These are phyloP conservation scores for Sycophaga agraensis DNA, from an alignment of 1,140 invertebrate species.

Conservation along the genomic window DNA sequence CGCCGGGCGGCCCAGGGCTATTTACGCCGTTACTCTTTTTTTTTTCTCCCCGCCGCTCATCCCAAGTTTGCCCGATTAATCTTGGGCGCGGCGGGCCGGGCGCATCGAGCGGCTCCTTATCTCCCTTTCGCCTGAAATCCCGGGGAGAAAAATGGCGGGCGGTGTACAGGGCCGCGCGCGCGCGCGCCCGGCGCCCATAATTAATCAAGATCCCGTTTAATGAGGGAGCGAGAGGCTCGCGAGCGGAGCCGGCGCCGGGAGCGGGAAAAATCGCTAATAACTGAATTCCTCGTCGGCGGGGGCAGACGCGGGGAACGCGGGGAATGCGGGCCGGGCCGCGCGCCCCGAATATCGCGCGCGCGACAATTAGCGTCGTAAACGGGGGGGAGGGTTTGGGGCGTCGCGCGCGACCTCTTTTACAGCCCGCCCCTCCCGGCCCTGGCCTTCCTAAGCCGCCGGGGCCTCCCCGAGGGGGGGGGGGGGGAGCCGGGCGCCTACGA, in stretches of 20 bases:
- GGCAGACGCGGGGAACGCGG: neutral
- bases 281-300: conserved; percentile 17
- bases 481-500: too few species aligned
- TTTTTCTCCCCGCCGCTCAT: neutral
- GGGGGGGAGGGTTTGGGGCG: neutral
- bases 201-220: conserved; percentile 24
- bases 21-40: conserved; percentile 1
- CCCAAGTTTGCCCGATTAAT: conserved; percentile 5
- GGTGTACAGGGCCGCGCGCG: too few species aligned
- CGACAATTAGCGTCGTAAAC: neutral
- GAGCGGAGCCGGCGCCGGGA: neutral
- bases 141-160: neutral
- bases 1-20: neutral
- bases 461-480: too few species aligned
- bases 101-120: too few species aligned
- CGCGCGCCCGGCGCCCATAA: neutral
- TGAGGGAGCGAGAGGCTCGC: neutral
- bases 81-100: too few species aligned
- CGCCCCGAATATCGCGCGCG: neutral
- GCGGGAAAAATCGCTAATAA: conserved; percentile 20
- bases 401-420: neutral
- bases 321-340: neutral
- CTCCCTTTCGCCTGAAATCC: too few species aligned
- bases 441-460: too few species aligned
- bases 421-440: neutral